Base-by-base conservation (phyloP, 2,888 invertebrate genomes). In the Anagyrus pseudococci region DNA sequence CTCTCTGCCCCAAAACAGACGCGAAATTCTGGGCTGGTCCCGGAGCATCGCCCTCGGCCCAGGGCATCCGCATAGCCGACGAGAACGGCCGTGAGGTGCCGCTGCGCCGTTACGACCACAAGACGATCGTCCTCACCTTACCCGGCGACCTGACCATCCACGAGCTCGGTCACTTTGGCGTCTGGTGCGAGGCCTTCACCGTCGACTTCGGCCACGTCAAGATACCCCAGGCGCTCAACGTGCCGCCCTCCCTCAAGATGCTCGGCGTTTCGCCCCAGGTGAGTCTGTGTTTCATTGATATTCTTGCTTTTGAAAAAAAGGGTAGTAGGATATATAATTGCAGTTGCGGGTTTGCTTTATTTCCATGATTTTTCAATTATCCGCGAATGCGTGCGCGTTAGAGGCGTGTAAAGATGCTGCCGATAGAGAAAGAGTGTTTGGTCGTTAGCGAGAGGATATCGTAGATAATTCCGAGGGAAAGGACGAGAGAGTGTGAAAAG, bases 261-360 rank as follows among this genome's bases (percentile, higher is more conserved):
- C 88, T 96, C 49, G 96, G 95, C 67, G 91, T 95, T 66, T 93
- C 94, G 67, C 94, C 95, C 50, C 95, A 96, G 93, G 96, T 96
- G 86, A 85, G 88, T 58, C 29, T 57, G 20, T 0, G 7, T 44
- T 17, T 23, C 15, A 13, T 37, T 37, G 10, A 13, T 37, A 8
- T 37, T 37, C 33, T 13, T 37, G 33, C 13, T 8, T 10, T n/a
- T n/a, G n/a, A n/a, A n/a, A n/a, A n/a, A n/a, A n/a, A n/a, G n/a
- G n/a, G n/a, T n/a, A n/a, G n/a, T n/a, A n/a, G n/a, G n/a, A n/a
- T n/a, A n/a, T n/a, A n/a, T n/a, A n/a, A n/a, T 37, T 37, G 33
- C 33, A 37, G 33, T 37, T 37, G 33, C 33, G 33, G 8, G 8
- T 15, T 37, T 4, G 8, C 2, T 13, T 37, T 8, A 8, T n/a